Base-by-base conservation (phyloP, 1,140 invertebrate species). In the Papilio polytes region DNA sequence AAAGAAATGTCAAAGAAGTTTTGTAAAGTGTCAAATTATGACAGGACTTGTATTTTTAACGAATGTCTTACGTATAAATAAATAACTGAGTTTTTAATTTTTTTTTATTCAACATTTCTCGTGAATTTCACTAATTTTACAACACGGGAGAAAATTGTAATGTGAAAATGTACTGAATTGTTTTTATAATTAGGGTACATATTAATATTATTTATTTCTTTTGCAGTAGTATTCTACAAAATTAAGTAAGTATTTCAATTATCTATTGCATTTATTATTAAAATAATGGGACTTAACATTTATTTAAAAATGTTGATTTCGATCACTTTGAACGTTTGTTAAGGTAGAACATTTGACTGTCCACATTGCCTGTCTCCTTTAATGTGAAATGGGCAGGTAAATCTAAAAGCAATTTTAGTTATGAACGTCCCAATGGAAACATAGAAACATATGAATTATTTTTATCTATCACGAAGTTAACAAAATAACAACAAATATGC, bases 51-150 rank as follows among this genome's bases (percentile, higher is more conserved):
- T 8, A 78, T 78, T 78, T 78, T 63, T 44, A n/a, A 22, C 10
- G 13, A 31, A 26, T 59, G 76, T 53, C 26, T 59, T 78, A 53
- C n/a, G 18, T 15, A 63, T 78, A 78, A 44, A 78, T 10, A 78
- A 66, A 59, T 63, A 78, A 46, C 44, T 22, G 53, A 22, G 41
- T 48, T 76, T 76, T 18, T 6, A 31, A 15, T 51, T 48, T 76
- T 76, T 51, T 70, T 31, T 31, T 31, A 63, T 70, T 31, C 22
- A 15, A 70, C 18, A 31, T 70, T 7, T 26, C 59, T 63, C 10
- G 59, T 22, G 22, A 63, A 12, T 63, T 63, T 63, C 59, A 63
- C 59, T 63, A 8, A 63, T 63, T 63, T 63, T 63, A 22, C 59
- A 31, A 63, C 4, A 26, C 20, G 20, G 8, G 7, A 20, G 18